Evolutionary conservation across 2,888 invertebrate species (phyloP).

Genomic region (Agrilus mali): DNA sequence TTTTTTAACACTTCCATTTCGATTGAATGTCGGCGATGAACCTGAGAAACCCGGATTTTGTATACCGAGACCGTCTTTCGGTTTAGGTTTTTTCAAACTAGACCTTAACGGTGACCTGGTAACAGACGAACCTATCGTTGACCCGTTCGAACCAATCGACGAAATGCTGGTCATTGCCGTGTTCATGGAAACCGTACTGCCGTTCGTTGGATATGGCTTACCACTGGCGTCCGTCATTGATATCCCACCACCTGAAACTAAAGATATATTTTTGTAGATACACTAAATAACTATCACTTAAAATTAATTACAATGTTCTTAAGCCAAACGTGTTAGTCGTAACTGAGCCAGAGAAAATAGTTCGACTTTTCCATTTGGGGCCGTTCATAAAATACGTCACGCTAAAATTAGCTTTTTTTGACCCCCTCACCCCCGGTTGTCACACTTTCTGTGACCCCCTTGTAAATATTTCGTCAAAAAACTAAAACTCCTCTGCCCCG

Average conservation of each 20-base stretch:
- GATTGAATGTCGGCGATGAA: constrained; percentile 68
- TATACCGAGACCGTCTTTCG: constrained; percentile 61
- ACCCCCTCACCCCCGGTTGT: too few relatives aligned
- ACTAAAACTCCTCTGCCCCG: too few relatives aligned
- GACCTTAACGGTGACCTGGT: constrained; percentile 56
- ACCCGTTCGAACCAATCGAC: constrained; percentile 30
- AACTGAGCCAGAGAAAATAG: too few relatives aligned
- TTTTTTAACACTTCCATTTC: constrained; percentile 82
- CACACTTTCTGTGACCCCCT: too few relatives aligned
- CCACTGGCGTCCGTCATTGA: constrained; percentile 83
- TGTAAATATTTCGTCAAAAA: too few relatives aligned
- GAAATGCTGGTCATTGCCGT: constrained; percentile 49
- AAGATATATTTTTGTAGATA: too few relatives aligned
- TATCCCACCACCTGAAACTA: constrained; percentile 46
- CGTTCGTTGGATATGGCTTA: constrained; percentile 56
- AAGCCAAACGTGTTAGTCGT: too few relatives aligned
- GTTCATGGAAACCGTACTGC: constrained; percentile 60
- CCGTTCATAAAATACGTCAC: too few relatives aligned
- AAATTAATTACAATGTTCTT: too few relatives aligned
- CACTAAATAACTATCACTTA: too few relatives aligned
- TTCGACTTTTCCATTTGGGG: too few relatives aligned
- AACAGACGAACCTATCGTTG: constrained; percentile 37
- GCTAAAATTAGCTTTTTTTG: too few relatives aligned
- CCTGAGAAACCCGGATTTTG: constrained; percentile 79
- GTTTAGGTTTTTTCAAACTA: constrained; percentile 71